Evolutionary conservation across 2,113 vertebrate genomes (phyloP).

Genomic region (Nycticorax nycticorax): DNA sequence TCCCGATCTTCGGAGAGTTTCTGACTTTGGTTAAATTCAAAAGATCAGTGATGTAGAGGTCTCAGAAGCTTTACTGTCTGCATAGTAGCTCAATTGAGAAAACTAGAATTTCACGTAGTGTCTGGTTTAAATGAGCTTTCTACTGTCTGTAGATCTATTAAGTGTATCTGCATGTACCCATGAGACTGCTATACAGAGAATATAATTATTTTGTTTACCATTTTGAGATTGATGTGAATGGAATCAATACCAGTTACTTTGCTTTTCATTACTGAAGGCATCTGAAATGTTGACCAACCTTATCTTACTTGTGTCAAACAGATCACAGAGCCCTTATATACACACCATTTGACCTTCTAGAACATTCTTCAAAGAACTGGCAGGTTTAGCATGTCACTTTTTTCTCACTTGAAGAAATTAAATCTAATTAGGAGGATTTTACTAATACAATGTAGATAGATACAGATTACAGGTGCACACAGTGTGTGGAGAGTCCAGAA

Average conservation of each 20-base stretch:
- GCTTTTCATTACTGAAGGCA: constrained; percentile 41
- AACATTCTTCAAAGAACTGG: neutral
- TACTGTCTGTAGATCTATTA: neutral
- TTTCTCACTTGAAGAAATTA: constrained; percentile 30
- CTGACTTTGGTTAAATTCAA: neutral
- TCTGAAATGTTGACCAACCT: constrained; percentile 23
- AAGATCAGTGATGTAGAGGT: neutral
- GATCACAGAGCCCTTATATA: neutral
- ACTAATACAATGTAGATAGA: neutral
- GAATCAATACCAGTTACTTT: constrained; percentile 39
- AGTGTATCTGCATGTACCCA: neutral
- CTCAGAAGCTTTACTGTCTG: neutral
- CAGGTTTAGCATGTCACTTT: constrained; percentile 12
- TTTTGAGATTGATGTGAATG: constrained; percentile 10
- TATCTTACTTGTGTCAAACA: neutral
- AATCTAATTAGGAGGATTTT: constrained; percentile 29
- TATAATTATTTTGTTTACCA: constrained; percentile 32
- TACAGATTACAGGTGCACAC: neutral
- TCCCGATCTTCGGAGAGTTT: neutral
- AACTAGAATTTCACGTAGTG: neutral
- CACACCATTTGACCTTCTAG: neutral
- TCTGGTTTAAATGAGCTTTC: neutral
- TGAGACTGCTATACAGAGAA: neutral
- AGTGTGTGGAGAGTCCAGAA: neutral
- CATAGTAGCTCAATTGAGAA: neutral